phyloP scores from a whole-genome alignment of 92 coral and sea anemone species.

The Phenganax marumi region DNA sequence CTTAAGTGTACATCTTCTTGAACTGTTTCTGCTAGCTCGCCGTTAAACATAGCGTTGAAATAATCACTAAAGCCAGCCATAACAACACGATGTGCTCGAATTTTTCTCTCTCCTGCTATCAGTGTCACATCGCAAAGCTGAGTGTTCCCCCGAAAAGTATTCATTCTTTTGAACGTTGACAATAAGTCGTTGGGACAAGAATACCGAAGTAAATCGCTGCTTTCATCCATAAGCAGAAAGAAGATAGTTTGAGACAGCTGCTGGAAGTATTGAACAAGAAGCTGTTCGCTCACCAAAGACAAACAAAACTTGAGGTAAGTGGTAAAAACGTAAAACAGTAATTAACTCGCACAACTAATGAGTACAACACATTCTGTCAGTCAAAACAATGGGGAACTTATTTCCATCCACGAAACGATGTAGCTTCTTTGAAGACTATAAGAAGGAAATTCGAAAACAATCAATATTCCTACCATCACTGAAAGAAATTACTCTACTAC shows the following conservation, averaged over 20 bases:
- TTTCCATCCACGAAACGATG: too few species aligned
- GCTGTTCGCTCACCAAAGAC: neutral
- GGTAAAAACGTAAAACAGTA: neutral
- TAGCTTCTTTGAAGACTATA: too few species aligned
- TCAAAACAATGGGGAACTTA: too few species aligned
- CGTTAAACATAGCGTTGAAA: constrained; percentile 97
- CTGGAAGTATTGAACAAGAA: constrained; percentile 7
- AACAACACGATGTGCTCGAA: constrained; percentile 86
- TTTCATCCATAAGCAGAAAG: constrained; percentile 25
- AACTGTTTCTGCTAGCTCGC: constrained; percentile 82
- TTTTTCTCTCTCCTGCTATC: constrained; percentile 75
- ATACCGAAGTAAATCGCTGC: constrained; percentile 31
- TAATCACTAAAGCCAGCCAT: constrained; percentile 98
- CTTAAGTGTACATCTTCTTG: constrained; percentile 72
- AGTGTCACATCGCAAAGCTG: constrained; percentile 88
- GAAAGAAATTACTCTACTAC: too few species aligned
- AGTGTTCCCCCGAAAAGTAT: constrained; percentile 72
- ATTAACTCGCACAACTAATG: neutral
- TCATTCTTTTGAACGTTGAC: constrained; percentile 77
- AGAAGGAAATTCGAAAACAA: too few species aligned
- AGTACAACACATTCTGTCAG: too few species aligned
- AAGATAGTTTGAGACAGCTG: neutral
- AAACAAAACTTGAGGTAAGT: too few species aligned
- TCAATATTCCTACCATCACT: too few species aligned
- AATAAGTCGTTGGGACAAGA: constrained; percentile 47